Base-by-base conservation (phyloP, 2,797 vertebrate genomes). In the Vespertilio murinus region DNA sequence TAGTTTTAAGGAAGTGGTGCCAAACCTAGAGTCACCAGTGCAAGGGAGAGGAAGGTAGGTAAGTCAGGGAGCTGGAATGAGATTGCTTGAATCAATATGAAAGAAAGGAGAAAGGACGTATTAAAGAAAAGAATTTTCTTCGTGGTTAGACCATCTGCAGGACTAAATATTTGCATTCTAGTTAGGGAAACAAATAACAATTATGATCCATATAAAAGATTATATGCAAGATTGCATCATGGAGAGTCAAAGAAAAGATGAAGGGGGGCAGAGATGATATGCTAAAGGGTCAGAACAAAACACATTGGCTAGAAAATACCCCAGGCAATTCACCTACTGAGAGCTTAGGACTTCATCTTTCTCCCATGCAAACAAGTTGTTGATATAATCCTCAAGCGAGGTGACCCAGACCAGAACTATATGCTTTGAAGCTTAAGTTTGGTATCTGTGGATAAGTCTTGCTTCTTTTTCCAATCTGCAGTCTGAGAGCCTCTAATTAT, bases 241-340 rank as follows among this genome's bases (percentile, higher is more conserved):
- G 45, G 25, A 77, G 64, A 49, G 56, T 40, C 54, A 85, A 47
- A 83, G 56, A 73, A 54, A 91, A 84, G 18, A 84, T 8, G 16
- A 56, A 80, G 13, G 80, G 73, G 78, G 20, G 23, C 28, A n/a
- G 61, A 80, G 73, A 61, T 22, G 2, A 49, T 80, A 25, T 40
- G 17, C 33, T 86, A 20, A 90, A 87, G 47, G 18, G 49, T 73
- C 54, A 47, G 86, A 94, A 73, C 80, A 81, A 94, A 95, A 28
- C 49, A 70, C 20, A 2, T 30, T 14, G 14, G 23, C 54, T 78
- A 65, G 84, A 54, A 80, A 61, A 90, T 18, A 23, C 38, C 80
- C 69, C 69, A 11, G 69, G 73, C 22, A 49, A 42, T 69, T 70
- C 56, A 40, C 42, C 52, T 5, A 30, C 47, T 38, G 9, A 67